phyloP scores from a whole-genome alignment of 2,797 vertebrate species.

The Gadopsis marmoratus region DNA sequence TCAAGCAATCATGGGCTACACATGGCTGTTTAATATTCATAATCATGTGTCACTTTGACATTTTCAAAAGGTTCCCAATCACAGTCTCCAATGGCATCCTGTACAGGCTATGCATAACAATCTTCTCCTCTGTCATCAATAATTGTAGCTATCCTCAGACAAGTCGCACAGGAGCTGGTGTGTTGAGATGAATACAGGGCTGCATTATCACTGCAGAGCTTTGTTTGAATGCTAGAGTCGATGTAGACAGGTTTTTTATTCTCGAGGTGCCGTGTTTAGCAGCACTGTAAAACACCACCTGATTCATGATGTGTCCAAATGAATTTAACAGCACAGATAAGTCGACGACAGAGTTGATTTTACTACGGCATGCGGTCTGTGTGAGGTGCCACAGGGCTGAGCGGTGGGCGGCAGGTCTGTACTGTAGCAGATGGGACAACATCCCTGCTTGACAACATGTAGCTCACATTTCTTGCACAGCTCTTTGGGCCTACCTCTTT shows the following conservation, averaged over 20 bases:
- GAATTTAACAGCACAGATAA: conserved; percentile 14
- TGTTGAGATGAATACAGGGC: conserved; percentile 63
- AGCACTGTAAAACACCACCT: conserved; percentile 30
- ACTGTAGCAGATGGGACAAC: conserved; percentile 56
- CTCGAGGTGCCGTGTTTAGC: background rate
- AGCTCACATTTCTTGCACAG: conserved; percentile 59
- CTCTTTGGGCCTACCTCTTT: conserved; percentile 48
- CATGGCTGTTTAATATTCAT: conserved; percentile 86
- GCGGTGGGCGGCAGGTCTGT: conserved; percentile 29
- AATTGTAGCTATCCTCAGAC: conserved; percentile 76
- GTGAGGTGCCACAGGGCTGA: conserved; percentile 42
- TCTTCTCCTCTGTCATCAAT: conserved; percentile 81
- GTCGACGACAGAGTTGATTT: conserved; percentile 31
- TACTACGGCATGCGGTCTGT: conserved; percentile 10
- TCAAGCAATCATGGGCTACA: conserved; percentile 81
- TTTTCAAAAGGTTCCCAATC: conserved; percentile 88
- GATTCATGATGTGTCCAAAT: conserved; percentile 19
- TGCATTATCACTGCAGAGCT: conserved; percentile 45
- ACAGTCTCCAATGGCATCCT: conserved; percentile 81
- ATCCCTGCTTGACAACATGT: conserved; percentile 59
- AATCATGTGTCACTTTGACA: conserved; percentile 87
- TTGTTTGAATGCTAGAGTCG: conserved; percentile 26
- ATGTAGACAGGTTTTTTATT: background rate
- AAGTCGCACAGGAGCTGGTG: conserved; percentile 63
- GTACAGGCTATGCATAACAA: conserved; percentile 84